These are phyloP conservation scores for Cenopis cana DNA, from an alignment of 2,888 invertebrate species.

Conservation along the genomic window DNA sequence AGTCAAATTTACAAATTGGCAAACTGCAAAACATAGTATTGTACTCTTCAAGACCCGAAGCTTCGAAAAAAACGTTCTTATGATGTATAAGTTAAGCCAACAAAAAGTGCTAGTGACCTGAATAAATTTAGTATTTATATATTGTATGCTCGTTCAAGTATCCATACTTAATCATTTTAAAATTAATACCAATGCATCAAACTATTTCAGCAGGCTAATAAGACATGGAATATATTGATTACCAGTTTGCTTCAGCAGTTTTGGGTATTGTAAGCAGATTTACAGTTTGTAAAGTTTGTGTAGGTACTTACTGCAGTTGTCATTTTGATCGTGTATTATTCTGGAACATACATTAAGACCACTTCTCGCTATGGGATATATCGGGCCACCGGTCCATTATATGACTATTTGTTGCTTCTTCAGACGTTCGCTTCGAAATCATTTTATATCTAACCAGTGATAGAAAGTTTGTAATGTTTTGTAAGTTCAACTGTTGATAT, in stretches of 20 bases:
- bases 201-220: too few relatives aligned
- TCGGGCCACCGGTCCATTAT: conserved; percentile 7
- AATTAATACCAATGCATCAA: too few relatives aligned
- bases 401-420: conserved; percentile 27
- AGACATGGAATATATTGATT: not conserved
- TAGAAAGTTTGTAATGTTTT: conserved; percentile 51
- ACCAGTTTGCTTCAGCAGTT: not conserved
- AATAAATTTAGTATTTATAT: too few relatives aligned
- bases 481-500: conserved; percentile 69
- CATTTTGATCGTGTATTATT: not conserved
- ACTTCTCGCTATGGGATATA: conserved; percentile 1
- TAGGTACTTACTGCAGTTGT: too few relatives aligned
- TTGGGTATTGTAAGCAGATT: not conserved
- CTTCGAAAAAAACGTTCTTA: too few relatives aligned
- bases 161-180: too few relatives aligned
- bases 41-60: not conserved
- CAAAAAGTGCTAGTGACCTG: too few relatives aligned
- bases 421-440: conserved; percentile 31
- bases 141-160: too few relatives aligned
- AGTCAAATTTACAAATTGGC: not conserved
- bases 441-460: conserved; percentile 44
- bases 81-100: too few relatives aligned
- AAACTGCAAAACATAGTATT: not conserved
- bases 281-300: too few relatives aligned
- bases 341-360: conserved; percentile 6